These are phyloP conservation scores for Sparidentex hasta DNA, from an alignment of 2,797 vertebrate genomes.

Conservation along the genomic window DNA sequence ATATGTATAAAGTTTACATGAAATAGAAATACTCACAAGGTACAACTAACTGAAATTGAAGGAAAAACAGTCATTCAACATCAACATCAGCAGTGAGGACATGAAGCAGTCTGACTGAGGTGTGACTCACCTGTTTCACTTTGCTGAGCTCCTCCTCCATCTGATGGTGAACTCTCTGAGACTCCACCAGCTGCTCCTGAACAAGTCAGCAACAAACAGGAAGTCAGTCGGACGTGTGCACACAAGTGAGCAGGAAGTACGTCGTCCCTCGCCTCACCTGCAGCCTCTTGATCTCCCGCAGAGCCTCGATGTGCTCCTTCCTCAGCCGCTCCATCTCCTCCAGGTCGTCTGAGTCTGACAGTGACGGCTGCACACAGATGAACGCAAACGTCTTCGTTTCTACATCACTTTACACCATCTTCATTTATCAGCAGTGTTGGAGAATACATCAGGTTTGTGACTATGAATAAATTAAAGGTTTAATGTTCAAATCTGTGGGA, in stretches of 20 bases:
- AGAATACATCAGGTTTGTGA: too few relatives aligned
- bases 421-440: not conserved
- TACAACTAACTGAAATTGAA: not conserved
- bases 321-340: constrained; percentile 88
- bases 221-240: not conserved
- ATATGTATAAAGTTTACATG: too few relatives aligned
- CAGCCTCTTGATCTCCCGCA: constrained; percentile 88
- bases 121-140: constrained; percentile 88
- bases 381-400: not conserved
- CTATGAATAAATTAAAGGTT: too few relatives aligned
- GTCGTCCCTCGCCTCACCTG: constrained; percentile 83
- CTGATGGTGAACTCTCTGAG: constrained; percentile 86
- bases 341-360: constrained; percentile 85
- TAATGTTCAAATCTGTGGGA: too few relatives aligned
- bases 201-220: not conserved
- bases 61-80: not conserved
- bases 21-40: too few relatives aligned
- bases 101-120: not conserved
- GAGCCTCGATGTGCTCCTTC: constrained; percentile 89
- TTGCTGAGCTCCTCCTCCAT: constrained; percentile 89
- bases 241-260: not conserved
- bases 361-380: constrained; percentile 75
- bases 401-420: not conserved
- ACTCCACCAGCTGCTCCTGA: constrained; percentile 90
- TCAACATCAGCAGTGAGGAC: too few relatives aligned